Evolutionary conservation across 2,888 invertebrate species (phyloP).

Genomic region (Eurois occulta): DNA sequence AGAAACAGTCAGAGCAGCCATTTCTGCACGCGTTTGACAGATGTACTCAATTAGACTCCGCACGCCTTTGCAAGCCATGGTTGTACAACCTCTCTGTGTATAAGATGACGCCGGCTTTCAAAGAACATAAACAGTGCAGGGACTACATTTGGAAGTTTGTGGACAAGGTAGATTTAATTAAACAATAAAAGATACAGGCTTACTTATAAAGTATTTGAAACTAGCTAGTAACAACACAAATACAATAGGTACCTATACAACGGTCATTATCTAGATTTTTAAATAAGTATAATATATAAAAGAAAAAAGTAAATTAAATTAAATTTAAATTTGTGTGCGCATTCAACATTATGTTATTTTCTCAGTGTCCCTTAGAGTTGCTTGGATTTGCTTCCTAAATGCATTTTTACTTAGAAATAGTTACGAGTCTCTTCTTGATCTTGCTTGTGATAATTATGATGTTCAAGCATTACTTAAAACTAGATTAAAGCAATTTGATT

Average conservation of each 20-base stretch:
- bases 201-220: too few relatives aligned
- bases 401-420: too few relatives aligned
- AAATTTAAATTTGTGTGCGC: too few relatives aligned
- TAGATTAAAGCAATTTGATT: neutral
- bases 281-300: too few relatives aligned
- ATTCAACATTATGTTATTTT: too few relatives aligned
- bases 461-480: neutral
- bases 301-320: too few relatives aligned
- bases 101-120: slow-evolving; percentile 62
- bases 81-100: slow-evolving; percentile 68
- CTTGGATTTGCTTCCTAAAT: too few relatives aligned
- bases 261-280: too few relatives aligned
- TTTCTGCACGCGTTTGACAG: slow-evolving; percentile 70
- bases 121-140: slow-evolving; percentile 51
- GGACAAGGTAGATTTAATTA: slow-evolving; percentile 52
- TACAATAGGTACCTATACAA: too few relatives aligned
- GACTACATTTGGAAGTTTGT: slow-evolving; percentile 61
- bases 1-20: slow-evolving; percentile 62
- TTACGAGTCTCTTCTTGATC: neutral
- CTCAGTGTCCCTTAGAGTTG: too few relatives aligned
- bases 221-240: too few relatives aligned
- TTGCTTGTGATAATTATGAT: too few relatives aligned
- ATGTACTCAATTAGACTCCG: slow-evolving; percentile 59
- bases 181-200: neutral
- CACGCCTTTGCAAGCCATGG: slow-evolving; percentile 72